Conservation (phyloP, 2,888 invertebrate genomes). For the Mactromeris polynyma region DNA sequence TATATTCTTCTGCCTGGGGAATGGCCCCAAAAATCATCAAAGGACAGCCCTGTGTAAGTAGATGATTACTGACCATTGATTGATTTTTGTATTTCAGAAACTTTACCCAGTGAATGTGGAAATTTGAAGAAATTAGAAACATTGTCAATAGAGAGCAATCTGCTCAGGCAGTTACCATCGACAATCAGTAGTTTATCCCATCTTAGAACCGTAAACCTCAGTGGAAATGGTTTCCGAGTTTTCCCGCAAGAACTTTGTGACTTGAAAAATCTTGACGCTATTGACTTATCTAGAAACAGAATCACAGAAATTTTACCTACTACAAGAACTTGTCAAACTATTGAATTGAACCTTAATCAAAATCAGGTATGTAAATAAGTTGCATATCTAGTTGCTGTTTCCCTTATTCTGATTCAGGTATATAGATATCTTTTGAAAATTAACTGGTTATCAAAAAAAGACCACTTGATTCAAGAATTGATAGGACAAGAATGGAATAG, state of each 20-base stretch:
- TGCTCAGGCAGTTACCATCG: slow-evolving; percentile 87
- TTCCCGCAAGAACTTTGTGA: slow-evolving; percentile 94
- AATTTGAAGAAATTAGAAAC: slow-evolving; percentile 88
- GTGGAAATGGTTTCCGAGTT: slow-evolving; percentile 89
- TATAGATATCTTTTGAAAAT: too few relatives aligned
- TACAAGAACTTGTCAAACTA: slow-evolving; percentile 92
- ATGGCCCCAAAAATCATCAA: too few relatives aligned
- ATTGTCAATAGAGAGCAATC: slow-evolving; percentile 87
- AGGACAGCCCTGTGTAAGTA: too few relatives aligned
- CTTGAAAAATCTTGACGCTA: slow-evolving; percentile 93
- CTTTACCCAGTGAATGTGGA: slow-evolving; percentile 88
- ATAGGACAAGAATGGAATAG: too few relatives aligned
- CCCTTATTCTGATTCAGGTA: too few relatives aligned
- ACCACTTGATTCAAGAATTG: too few relatives aligned
- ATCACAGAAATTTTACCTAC: slow-evolving; percentile 93
- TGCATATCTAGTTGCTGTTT: too few relatives aligned
- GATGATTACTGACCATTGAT: neutral
- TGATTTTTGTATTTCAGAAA: slow-evolving; percentile 76
- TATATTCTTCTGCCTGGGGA: too few relatives aligned
- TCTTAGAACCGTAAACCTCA: slow-evolving; percentile 87
- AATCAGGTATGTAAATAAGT: slow-evolving; percentile 95
- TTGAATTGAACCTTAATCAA: slow-evolving; percentile 97
- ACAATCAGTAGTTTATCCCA: slow-evolving; percentile 86
- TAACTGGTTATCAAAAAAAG: too few relatives aligned
- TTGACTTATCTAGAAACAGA: slow-evolving; percentile 96